phyloP scores from a whole-genome alignment of 2,113 vertebrate species.

The Mormyrus iriodes region DNA sequence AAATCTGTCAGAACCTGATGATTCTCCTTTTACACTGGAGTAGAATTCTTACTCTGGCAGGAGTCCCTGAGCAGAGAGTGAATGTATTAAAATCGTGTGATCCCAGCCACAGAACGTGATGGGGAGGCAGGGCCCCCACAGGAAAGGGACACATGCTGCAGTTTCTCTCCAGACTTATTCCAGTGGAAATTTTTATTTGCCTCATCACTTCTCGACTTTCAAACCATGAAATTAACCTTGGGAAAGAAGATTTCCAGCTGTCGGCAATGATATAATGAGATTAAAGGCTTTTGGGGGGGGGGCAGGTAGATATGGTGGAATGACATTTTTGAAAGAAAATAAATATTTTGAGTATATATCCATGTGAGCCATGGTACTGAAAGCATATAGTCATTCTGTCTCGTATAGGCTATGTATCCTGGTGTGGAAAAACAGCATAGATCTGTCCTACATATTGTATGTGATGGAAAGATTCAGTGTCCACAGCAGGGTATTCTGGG shows the following conservation, averaged over 20 bases:
- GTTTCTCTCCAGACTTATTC: background rate
- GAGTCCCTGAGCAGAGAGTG: background rate
- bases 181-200: background rate
- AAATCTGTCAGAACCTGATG: background rate
- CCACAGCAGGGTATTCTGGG: background rate
- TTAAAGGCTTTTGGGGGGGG: constrained; percentile 12
- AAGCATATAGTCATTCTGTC: background rate
- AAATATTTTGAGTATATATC: constrained; percentile 29
- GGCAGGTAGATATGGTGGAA: constrained; percentile 21
- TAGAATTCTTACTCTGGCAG: background rate
- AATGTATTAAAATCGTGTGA: background rate
- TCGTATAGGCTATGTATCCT: background rate
- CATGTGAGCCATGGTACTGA: background rate
- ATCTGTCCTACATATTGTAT: background rate
- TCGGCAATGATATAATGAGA: background rate
- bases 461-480: background rate
- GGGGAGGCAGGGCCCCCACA: background rate
- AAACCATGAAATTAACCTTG: constrained; percentile 4
- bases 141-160: background rate
- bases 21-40: background rate
- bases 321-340: constrained; percentile 15
- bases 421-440: background rate
- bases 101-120: background rate
- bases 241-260: background rate
- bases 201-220: background rate